Evolutionary conservation across 2,888 invertebrate species (phyloP).

Genomic region (Sceliomorpha sp.): DNA sequence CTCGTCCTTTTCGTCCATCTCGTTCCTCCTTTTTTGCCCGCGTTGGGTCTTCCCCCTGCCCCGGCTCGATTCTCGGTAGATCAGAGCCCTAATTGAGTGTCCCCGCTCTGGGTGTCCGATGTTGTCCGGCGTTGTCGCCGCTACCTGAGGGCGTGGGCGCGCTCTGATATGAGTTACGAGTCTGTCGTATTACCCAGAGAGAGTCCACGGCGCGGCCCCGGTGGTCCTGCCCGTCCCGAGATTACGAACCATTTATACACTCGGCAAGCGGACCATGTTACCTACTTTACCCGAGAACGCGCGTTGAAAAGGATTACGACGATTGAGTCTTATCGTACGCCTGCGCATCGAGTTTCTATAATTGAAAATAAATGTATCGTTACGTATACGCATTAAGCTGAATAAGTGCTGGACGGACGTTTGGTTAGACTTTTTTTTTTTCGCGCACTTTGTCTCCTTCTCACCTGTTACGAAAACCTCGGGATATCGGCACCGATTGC

Average conservation of each 20-base stretch:
- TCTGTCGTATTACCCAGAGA: constrained; percentile 76
- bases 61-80: constrained; percentile 24
- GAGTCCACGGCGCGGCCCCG: constrained; percentile 64
- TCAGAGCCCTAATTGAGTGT: constrained; percentile 77
- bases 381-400: constrained; percentile 13
- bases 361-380: constrained; percentile 44
- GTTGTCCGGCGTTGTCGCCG: constrained; percentile 78
- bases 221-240: constrained; percentile 67
- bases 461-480: constrained; percentile 9
- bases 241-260: constrained; percentile 53
- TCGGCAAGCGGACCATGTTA: constrained; percentile 40
- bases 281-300: constrained; percentile 44
- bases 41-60: background rate
- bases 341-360: constrained; percentile 43
- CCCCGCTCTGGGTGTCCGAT: constrained; percentile 79
- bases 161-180: constrained; percentile 78
- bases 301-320: constrained; percentile 43
- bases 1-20: too few species aligned
- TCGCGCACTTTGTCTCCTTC: background rate
- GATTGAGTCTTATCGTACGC: constrained; percentile 45
- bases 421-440: constrained; percentile 4
- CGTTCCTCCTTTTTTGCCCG: constrained; percentile 5
- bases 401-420: constrained; percentile 12
- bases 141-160: constrained; percentile 79
- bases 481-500: background rate